Conservation (phyloP, 2,888 invertebrate species). For the Artemia sinica region DNA sequence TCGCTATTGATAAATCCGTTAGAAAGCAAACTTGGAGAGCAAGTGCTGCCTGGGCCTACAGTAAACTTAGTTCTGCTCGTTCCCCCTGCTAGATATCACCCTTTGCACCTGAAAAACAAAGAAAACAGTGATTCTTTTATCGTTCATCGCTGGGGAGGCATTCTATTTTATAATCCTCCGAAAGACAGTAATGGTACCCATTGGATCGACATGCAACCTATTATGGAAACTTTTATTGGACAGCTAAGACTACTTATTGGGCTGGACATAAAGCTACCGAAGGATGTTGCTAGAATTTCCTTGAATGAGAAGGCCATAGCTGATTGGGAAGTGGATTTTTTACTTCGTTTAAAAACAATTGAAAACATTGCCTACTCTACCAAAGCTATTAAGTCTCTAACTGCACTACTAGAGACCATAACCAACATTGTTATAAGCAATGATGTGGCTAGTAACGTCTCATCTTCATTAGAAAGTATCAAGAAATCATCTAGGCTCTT, state of each 20-base stretch:
- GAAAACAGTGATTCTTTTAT: background rate
- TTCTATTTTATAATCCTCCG: background rate
- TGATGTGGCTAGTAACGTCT: conserved; percentile 45
- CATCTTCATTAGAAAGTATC: conserved; percentile 40
- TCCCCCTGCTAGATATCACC: background rate
- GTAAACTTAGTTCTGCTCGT: background rate
- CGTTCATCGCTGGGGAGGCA: conserved; percentile 2
- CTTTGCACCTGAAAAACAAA: background rate
- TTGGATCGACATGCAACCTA: background rate
- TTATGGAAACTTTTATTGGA: background rate
- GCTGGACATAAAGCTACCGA: background rate
- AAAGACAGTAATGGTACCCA: background rate
- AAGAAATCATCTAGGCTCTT: conserved; percentile 27
- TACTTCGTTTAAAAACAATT: conserved; percentile 5
- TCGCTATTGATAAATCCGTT: background rate
- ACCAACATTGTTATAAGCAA: conserved; percentile 90
- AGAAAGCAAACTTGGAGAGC: conserved; percentile 9
- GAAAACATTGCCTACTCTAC: background rate
- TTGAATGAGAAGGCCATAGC: background rate
- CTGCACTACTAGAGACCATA: conserved; percentile 54
- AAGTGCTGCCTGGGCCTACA: background rate
- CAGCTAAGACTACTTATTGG: conserved; percentile 7
- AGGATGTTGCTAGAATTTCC: background rate
- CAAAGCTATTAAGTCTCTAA: conserved; percentile 31
- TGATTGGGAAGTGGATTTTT: conserved; percentile 6